Evolutionary conservation across 2,888 invertebrate species (phyloP).

Genomic region (Pteria penguin): DNA sequence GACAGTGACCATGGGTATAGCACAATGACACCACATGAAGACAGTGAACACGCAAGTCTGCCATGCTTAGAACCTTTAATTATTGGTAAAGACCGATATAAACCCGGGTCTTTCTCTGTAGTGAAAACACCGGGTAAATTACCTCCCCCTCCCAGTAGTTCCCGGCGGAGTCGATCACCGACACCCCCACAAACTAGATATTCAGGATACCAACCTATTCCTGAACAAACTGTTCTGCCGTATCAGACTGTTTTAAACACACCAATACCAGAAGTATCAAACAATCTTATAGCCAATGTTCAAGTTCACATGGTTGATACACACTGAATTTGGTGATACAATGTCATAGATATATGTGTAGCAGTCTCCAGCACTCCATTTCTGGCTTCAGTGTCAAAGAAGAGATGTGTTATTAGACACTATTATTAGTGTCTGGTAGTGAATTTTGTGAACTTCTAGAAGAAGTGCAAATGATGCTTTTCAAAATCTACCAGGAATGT

Average conservation of each 20-base stretch:
- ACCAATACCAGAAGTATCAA: conserved; percentile 75
- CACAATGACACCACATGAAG: conserved; percentile 78
- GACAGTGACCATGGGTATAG: conserved; percentile 97
- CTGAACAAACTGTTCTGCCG: conserved; percentile 71
- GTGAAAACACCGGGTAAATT: conserved; percentile 68
- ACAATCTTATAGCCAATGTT: conserved; percentile 90
- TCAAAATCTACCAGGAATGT: no score
- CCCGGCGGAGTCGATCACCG: conserved; percentile 76
- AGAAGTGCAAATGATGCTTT: no score
- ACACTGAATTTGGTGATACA: conserved; percentile 59
- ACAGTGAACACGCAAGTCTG: conserved; percentile 79
- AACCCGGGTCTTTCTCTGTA: conserved; percentile 65
- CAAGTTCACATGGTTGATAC: conserved; percentile 93
- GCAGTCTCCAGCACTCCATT: no score
- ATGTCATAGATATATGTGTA: no score
- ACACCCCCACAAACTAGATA: conserved; percentile 74
- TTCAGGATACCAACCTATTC: conserved; percentile 63
- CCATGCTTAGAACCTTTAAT: conserved; percentile 78
- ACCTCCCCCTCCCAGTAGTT: conserved; percentile 72
- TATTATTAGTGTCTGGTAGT: no score
- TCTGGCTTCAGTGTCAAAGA: no score
- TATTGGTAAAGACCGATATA: conserved; percentile 76
- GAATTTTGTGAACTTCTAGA: no score
- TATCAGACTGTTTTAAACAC: conserved; percentile 67
- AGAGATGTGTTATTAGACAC: no score